These are phyloP conservation scores for Heliornis fulica DNA, from an alignment of 2,113 vertebrate species.

Conservation along the genomic window DNA sequence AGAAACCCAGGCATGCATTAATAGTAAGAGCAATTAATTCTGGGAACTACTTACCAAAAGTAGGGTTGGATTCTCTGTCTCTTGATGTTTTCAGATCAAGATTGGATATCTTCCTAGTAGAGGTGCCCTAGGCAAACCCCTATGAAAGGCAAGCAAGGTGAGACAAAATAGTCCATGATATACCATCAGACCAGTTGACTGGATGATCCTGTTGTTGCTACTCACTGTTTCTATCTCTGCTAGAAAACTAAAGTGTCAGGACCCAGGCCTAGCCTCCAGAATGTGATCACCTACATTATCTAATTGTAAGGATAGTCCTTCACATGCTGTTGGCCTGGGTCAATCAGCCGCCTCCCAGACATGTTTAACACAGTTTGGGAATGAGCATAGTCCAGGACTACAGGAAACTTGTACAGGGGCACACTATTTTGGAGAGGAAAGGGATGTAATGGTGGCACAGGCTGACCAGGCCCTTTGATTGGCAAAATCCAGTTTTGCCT, in stretches of 20 bases:
- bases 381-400: background rate
- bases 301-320: background rate
- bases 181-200: background rate
- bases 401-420: background rate
- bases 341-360: background rate
- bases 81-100: conserved; percentile 63
- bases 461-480: background rate
- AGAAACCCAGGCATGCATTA: conserved; percentile 60
- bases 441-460: background rate
- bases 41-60: conserved; percentile 59
- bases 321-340: background rate
- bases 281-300: background rate
- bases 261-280: background rate
- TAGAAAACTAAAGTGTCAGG: background rate
- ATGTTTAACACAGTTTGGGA: background rate
- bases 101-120: conserved; percentile 56
- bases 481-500: background rate
- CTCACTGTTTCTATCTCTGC: background rate
- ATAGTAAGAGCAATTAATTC: conserved; percentile 59
- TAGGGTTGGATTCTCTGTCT: conserved; percentile 29
- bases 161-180: conserved; percentile 17
- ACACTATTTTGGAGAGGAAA: background rate
- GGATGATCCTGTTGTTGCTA: conserved; percentile 23
- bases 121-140: conserved; percentile 38
- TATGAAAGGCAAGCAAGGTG: conserved; percentile 35